phyloP scores from a whole-genome alignment of 2,797 vertebrate species.

The Gymnoscopelus braueri region DNA sequence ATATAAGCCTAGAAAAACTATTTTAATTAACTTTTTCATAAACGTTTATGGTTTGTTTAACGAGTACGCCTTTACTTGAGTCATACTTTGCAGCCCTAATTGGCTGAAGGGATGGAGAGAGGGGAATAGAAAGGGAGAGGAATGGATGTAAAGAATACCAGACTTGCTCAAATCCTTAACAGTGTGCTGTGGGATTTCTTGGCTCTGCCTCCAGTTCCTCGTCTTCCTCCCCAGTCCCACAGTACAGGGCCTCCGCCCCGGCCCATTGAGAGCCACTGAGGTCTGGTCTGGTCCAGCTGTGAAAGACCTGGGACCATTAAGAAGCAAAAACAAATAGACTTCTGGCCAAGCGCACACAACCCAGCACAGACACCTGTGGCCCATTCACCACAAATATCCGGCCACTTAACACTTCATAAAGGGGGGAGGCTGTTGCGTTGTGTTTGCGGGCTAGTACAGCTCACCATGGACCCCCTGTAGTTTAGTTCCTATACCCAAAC shows the following conservation, averaged over 20 bases:
- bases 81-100: too few species aligned
- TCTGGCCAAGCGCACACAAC: conserved; percentile 59
- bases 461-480: conserved; percentile 50
- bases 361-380: conserved; percentile 71
- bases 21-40: too few species aligned
- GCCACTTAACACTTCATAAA: conserved; percentile 75
- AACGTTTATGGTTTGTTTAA: too few species aligned
- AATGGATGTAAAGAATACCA: conserved; percentile 44
- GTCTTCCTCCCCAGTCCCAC: conserved; percentile 29
- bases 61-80: too few species aligned
- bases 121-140: conserved; percentile 37
- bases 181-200: conserved; percentile 43
- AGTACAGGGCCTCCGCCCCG: conserved; percentile 22
- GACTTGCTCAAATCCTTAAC: conserved; percentile 37
- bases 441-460: conserved; percentile 59
- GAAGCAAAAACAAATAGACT: conserved; percentile 74
- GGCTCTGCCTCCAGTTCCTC: conserved; percentile 49
- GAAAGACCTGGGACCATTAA: conserved; percentile 63
- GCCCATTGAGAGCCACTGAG: conserved; percentile 62
- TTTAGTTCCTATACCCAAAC: conserved; percentile 55
- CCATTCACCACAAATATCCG: conserved; percentile 73
- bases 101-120: conserved; percentile 50
- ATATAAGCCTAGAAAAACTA: background rate
- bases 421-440: conserved; percentile 61
- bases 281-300: conserved; percentile 51